Conservation (phyloP, 2,888 invertebrate species). For the Limnephilus rhombicus region DNA sequence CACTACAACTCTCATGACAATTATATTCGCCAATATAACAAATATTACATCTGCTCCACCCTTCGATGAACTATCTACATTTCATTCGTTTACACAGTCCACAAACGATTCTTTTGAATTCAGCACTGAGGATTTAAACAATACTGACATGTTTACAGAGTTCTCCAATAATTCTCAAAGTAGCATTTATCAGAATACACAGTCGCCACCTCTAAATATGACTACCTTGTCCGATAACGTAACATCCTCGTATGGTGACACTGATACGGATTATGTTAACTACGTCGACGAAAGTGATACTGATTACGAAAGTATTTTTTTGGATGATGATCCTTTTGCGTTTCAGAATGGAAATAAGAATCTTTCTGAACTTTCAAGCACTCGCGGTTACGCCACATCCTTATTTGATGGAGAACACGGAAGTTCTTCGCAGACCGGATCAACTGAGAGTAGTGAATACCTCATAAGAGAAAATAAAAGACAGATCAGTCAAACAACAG, state of each 20-base stretch:
- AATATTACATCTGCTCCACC: constrained; percentile 20
- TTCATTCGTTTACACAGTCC: not conserved
- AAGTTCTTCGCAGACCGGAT: not conserved
- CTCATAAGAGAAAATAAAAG: not conserved
- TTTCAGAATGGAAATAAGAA: constrained; percentile 11
- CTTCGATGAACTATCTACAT: constrained; percentile 27
- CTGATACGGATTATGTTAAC: constrained; percentile 43
- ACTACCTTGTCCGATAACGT: too few species aligned
- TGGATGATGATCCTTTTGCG: constrained; percentile 3
- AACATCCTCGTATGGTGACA: not conserved
- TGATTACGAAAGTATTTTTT: constrained; percentile 29
- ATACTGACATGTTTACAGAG: constrained; percentile 15
- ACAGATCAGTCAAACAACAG: not conserved
- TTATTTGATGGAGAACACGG: not conserved
- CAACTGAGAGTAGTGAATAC: constrained; percentile 18
- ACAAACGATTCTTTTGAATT: constrained; percentile 22
- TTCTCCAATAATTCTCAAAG: not conserved
- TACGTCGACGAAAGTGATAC: constrained; percentile 30
- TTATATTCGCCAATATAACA: constrained; percentile 59
- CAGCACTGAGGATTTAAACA: not conserved
- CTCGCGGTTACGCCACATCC: not conserved
- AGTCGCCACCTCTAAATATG: not conserved
- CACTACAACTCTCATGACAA: constrained; percentile 70
- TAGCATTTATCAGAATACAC: not conserved
- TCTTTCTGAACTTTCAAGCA: not conserved